Percentiles rank a stretch among this genome's conserved stretches.
Conservation (phyloP, 1,140 invertebrate genomes). For the Papilio xuthus region DNA sequence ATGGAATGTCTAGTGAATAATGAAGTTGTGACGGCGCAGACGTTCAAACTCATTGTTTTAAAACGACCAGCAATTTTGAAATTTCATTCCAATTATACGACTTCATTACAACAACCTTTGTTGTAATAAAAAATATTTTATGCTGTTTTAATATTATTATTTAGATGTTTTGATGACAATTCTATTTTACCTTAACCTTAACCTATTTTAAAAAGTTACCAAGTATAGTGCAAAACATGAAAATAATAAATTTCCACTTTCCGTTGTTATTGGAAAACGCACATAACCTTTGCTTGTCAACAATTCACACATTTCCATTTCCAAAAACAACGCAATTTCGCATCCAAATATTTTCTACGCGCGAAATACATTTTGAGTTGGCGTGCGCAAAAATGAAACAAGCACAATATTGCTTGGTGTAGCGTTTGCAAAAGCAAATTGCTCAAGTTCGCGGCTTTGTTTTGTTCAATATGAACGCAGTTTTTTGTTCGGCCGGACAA, state of each 20-base stretch:
- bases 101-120: neutral
- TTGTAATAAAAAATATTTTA: neutral
- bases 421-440: constrained; percentile 39
- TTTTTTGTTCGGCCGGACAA: constrained; percentile 31
- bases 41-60: constrained; percentile 34
- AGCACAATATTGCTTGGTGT: constrained; percentile 36
- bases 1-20: constrained; percentile 54
- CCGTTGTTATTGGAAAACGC: neutral
- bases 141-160: neutral
- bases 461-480: constrained; percentile 38
- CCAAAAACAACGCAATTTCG: constrained; percentile 33
- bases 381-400: constrained; percentile 36
- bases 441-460: constrained; percentile 38
- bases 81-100: constrained; percentile 29
- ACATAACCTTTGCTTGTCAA: constrained; percentile 11
- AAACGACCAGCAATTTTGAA: constrained; percentile 40
- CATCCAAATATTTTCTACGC: constrained; percentile 36
- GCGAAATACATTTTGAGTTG: constrained; percentile 36
- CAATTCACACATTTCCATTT: constrained; percentile 32
- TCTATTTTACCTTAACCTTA: too few relatives aligned
- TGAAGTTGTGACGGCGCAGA: constrained; percentile 50
- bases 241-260: neutral
- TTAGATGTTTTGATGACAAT: constrained; percentile 12
- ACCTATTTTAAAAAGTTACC: neutral
- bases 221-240: neutral